Percentiles rank a stretch among this genome's conserved stretches.
Evolutionary conservation across 2,797 vertebrate species (phyloP).

Genomic region (Arremon brunneinucha): DNA sequence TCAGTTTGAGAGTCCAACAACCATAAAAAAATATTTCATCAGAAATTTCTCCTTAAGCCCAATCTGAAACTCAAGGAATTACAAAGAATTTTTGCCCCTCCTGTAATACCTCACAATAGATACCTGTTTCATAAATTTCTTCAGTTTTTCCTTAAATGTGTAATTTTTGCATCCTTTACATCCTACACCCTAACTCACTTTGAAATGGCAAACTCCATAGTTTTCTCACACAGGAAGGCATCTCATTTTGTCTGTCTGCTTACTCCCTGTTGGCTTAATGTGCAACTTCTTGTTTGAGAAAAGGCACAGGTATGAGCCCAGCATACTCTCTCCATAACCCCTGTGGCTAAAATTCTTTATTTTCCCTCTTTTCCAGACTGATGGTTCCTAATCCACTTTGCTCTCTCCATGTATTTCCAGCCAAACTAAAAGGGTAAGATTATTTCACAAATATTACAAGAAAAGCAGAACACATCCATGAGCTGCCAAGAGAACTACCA

Average conservation of each 20-base stretch:
- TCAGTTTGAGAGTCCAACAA: background rate
- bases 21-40: background rate
- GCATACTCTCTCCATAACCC: fast-evolving
- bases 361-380: background rate
- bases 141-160: background rate
- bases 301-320: fast-evolving
- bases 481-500: background rate
- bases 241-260: background rate
- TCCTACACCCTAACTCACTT: background rate
- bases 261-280: background rate
- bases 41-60: background rate
- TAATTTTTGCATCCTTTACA: background rate
- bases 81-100: background rate
- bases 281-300: background rate
- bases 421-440: background rate
- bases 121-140: background rate
- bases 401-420: background rate
- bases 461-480: background rate
- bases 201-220: background rate
- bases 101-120: background rate
- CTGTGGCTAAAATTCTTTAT: background rate
- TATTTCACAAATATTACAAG: background rate
- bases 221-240: background rate
- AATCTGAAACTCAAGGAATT: background rate
- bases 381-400: background rate